Base-by-base conservation (phyloP, 2,113 vertebrate genomes). In the Phoenicopterus ruber region DNA sequence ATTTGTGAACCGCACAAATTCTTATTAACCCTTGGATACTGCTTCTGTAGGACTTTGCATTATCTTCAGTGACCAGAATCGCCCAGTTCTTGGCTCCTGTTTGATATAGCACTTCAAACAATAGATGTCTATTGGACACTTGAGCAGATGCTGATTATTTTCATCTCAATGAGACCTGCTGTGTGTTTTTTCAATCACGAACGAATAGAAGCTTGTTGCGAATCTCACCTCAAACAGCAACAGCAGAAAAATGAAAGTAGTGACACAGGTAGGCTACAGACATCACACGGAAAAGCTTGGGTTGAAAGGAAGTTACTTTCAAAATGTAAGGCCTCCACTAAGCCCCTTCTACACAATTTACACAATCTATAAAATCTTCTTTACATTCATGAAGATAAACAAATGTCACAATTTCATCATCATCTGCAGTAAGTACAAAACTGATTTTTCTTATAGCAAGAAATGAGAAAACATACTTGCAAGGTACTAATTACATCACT, bases 71-170 rank as follows among this genome's bases (percentile, higher is more conserved):
- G 4, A 20, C 61, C 26, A 12, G 12, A 9, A 44, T 55, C 42
- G 14, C 42, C 66, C 62, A 24, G 42, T 38, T 47, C n/a, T 80
- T 57, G 84, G 58, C 69, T 81, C 67, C 82, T 81, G 44, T n/a
- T 9, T 67, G 83, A 55, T 49, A 22, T 1, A 25, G 50, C 40
- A 9, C 25, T 58, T 47, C 28, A 59, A 54, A 54, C 10, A 80
- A 59, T 38, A 7, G 42, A 69, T 50, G 42, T 40, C 66, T 46
- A 77, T 84, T 76, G 91, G 61, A 92, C 88, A 65, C 67, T 62
- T 95, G 52, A 76, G 61, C 85, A 96, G 73, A 94, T 91, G 87
- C 86, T 87, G 86, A 66, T 16, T 67, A 72, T 74, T 91, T 93
- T 74, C 77, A 19, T 76, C 72, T 84, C 28, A 8, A n/a, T 12